phyloP scores from a whole-genome alignment of 1,140 invertebrate genomes.

The Drosophila kanapiae region DNA sequence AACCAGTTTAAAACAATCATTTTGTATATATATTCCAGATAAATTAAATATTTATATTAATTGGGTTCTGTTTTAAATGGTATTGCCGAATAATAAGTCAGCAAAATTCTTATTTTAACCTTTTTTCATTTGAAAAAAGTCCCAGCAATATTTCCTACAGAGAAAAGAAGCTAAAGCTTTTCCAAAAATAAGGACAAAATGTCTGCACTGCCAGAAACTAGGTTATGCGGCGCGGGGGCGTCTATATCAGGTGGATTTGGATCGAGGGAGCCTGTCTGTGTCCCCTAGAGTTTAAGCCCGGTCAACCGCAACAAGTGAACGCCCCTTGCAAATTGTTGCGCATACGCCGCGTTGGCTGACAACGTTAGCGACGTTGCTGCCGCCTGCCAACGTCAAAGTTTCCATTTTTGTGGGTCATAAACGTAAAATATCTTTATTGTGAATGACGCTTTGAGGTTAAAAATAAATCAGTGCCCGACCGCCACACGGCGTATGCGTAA shows the following conservation, averaged over 20 bases:
- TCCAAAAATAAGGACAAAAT: neutral
- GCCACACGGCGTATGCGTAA: conserved; percentile 70
- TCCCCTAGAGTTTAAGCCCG: conserved; percentile 55
- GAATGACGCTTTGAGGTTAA: conserved; percentile 78
- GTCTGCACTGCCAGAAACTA: conserved; percentile 3
- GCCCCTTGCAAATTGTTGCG: conserved; percentile 70
- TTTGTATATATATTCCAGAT: neutral
- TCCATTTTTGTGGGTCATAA: conserved; percentile 75
- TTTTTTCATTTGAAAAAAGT: neutral
- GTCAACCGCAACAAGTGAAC: conserved; percentile 66
- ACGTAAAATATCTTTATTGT: conserved; percentile 78
- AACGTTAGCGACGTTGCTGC: conserved; percentile 4
- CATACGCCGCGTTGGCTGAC: conserved; percentile 65
- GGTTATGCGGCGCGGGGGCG: neutral
- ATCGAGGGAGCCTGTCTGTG: conserved; percentile 24
- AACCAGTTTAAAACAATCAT: neutral
- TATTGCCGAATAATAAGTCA: no score
- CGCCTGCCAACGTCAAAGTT: conserved; percentile 42
- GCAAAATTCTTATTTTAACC: neutral
- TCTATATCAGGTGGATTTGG: conserved; percentile 24
- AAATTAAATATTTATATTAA: neutral
- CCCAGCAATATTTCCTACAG: neutral
- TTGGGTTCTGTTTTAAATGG: neutral
- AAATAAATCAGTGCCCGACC: conserved; percentile 71
- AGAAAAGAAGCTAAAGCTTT: neutral